Evolutionary conservation across 2,888 invertebrate genomes (phyloP).

Genomic region (Eretmocerus hayati): DNA sequence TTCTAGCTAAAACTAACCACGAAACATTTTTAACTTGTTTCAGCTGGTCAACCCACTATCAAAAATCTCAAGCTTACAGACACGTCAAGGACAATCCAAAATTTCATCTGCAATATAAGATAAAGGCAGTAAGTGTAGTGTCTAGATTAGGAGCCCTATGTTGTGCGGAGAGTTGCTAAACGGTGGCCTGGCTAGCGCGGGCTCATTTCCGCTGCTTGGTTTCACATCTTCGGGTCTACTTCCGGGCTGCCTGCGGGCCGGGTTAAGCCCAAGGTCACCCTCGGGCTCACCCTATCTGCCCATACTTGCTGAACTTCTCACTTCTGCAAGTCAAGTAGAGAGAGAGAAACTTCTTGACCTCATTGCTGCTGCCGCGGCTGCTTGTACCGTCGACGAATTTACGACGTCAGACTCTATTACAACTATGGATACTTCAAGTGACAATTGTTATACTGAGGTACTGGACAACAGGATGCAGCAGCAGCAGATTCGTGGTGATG

Average conservation of each 20-base stretch:
- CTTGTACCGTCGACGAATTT: no score
- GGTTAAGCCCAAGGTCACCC: conserved; percentile 22
- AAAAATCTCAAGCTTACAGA: no score
- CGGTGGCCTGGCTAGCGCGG: conserved; percentile 46
- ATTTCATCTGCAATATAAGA: no score
- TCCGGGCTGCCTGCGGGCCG: conserved; percentile 43
- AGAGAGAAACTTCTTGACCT: conserved; percentile 19
- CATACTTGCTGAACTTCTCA: conserved; percentile 41
- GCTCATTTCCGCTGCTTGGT: conserved; percentile 44
- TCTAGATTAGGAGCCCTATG: conserved; percentile 44
- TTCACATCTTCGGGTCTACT: conserved; percentile 44
- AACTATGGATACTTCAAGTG: no score
- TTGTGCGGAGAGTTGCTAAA: conserved; percentile 47
- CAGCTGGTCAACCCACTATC: no score
- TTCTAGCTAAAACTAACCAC: no score
- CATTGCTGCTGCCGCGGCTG: conserved; percentile 11
- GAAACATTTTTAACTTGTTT: no score
- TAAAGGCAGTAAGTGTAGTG: no score
- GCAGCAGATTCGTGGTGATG: background rate
- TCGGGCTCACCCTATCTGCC: conserved; percentile 34
- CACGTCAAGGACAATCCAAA: no score
- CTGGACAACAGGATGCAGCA: no score
- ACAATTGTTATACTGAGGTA: no score
- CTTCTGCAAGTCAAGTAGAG: conserved; percentile 33
- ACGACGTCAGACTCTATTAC: background rate